Evolutionary conservation across 2,797 vertebrate species (phyloP).

Genomic region (Carduelis carduelis): DNA sequence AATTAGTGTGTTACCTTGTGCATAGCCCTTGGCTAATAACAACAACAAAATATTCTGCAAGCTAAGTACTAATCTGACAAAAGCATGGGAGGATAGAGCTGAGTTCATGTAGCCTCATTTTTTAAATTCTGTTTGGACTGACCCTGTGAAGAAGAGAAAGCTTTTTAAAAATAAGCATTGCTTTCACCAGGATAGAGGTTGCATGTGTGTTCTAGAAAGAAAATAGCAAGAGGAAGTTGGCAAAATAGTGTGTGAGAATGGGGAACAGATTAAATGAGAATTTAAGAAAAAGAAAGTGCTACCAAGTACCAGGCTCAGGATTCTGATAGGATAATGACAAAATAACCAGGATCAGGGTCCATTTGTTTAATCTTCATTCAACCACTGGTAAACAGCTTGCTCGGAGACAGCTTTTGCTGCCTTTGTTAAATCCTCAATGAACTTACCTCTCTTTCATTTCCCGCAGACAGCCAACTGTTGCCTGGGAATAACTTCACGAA

Average conservation of each 20-base stretch:
- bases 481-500: slow-evolving; percentile 94
- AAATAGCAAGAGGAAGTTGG: background rate
- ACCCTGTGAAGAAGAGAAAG: background rate
- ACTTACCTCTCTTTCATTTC: background rate
- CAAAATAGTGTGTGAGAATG: background rate
- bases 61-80: background rate
- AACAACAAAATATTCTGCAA: background rate
- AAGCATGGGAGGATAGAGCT: background rate
- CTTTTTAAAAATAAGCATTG: background rate
- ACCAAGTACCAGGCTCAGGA: background rate
- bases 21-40: background rate
- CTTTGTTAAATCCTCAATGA: background rate
- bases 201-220: background rate
- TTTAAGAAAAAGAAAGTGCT: background rate
- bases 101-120: rapidly evolving
- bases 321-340: background rate
- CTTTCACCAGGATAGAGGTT: background rate
- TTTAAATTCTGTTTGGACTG: background rate
- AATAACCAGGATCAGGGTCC: background rate
- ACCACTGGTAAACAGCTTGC: background rate
- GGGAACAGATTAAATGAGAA: background rate
- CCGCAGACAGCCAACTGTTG: slow-evolving; percentile 89
- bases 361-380: background rate
- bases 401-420: background rate
- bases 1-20: background rate